phyloP scores from a whole-genome alignment of 1,140 invertebrate species.

The Aphis gossypii region DNA sequence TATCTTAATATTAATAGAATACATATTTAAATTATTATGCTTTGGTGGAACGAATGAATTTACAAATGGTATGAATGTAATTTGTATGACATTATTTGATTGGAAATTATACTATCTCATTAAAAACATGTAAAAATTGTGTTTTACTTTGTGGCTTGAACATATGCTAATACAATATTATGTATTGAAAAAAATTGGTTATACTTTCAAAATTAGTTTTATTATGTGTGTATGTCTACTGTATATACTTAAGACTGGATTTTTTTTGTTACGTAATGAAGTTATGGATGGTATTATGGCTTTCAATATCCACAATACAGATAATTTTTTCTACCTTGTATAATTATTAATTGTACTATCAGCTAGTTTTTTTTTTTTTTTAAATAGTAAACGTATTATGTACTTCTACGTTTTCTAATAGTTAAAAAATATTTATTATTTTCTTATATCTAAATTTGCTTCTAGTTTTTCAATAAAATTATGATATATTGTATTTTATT shows the following conservation, averaged over 20 bases:
- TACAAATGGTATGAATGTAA: constrained; percentile 17
- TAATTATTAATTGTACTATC: constrained; percentile 28
- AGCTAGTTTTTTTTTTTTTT: not conserved
- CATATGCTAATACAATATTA: not conserved
- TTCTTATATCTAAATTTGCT: not conserved
- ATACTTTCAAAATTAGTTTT: not conserved
- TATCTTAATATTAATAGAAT: constrained; percentile 4
- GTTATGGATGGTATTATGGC: constrained; percentile 45
- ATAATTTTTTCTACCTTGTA: not conserved
- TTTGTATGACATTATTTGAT: constrained; percentile 48
- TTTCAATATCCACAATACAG: constrained; percentile 34
- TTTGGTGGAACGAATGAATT: constrained; percentile 29
- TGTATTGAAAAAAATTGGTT: not conserved
- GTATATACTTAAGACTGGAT: constrained; percentile 31
- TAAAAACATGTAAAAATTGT: constrained; percentile 4
- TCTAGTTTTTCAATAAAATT: constrained; percentile 23
- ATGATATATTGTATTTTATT: not conserved
- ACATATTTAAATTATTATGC: constrained; percentile 5
- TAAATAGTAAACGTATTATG: not conserved
- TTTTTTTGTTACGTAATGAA: not conserved
- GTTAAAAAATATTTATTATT: constrained; percentile 25
- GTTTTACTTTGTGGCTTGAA: not conserved
- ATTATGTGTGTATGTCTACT: constrained; percentile 39
- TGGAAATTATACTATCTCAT: constrained; percentile 31
- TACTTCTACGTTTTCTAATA: not conserved